Evolutionary conservation across 2,888 invertebrate species (phyloP).

Genomic region (Clitarchus hookeri): DNA sequence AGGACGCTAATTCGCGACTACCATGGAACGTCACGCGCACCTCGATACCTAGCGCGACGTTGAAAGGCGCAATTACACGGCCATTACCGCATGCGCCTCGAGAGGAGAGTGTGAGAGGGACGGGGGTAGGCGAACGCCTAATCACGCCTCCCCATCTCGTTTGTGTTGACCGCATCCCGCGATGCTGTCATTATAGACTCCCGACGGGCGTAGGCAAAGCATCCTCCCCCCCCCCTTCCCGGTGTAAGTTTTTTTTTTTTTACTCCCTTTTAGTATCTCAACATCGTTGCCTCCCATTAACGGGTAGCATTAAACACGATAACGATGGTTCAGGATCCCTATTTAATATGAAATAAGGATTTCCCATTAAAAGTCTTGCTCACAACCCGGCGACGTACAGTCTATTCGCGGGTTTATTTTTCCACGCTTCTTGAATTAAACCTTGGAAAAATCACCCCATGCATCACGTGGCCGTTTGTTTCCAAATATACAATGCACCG

Average conservation of each 20-base stretch:
- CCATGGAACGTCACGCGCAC: not conserved
- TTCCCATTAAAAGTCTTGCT: too few species aligned
- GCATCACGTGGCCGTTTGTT: too few species aligned
- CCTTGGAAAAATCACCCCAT: too few species aligned
- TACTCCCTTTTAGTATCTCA: not conserved
- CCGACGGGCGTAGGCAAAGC: not conserved
- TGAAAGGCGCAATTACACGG: constrained; percentile 14
- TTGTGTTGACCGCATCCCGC: constrained; percentile 8
- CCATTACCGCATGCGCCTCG: not conserved
- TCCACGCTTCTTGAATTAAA: too few species aligned
- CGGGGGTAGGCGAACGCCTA: not conserved
- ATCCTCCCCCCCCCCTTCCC: too few species aligned
- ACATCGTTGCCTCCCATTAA: constrained; percentile 3
- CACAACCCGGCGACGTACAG: too few species aligned
- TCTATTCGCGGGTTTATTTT: too few species aligned
- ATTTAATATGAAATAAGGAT: not conserved
- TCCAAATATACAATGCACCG: too few species aligned
- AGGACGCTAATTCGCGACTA: constrained; percentile 2
- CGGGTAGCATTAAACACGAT: not conserved
- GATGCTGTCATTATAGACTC: constrained; percentile 1
- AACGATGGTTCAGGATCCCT: not conserved
- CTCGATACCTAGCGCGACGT: constrained; percentile 7
- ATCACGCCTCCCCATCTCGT: not conserved
- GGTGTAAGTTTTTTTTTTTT: not conserved
- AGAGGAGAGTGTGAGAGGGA: not conserved